Conservation (phyloP, 2,888 invertebrate species). For the Agrochola circellaris region DNA sequence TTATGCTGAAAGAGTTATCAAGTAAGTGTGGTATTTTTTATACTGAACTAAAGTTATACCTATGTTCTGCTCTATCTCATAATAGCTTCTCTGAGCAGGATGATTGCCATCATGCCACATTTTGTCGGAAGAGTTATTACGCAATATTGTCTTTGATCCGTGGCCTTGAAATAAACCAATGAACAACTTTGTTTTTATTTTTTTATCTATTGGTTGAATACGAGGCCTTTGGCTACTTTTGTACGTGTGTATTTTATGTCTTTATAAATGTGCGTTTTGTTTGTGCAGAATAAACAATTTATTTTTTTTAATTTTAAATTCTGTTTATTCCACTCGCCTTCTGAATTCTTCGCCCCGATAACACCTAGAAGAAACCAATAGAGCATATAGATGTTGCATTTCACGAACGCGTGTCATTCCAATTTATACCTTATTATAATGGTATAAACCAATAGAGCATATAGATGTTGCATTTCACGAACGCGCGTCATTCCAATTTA, state of each 20-base stretch:
- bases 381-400: not conserved
- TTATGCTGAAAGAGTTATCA: conserved; percentile 95
- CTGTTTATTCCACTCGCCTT: not conserved
- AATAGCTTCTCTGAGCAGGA: not conserved
- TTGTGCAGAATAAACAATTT: no score
- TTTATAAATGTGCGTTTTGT: no score
- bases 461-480: not conserved
- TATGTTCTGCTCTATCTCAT: not conserved
- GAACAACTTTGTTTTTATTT: no score
- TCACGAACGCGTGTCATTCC: not conserved
- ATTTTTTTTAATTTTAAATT: no score
- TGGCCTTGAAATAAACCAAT: no score
- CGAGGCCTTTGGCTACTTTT: no score
- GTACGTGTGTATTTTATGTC: no score
- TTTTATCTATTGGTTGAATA: no score
- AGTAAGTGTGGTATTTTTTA: conserved; percentile 75
- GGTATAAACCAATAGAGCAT: no score
- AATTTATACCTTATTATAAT: conserved; percentile 5
- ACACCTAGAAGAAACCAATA: not conserved
- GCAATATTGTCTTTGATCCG: no score
- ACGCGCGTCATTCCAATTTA: not conserved
- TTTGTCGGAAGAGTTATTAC: no score
- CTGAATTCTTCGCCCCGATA: not conserved
- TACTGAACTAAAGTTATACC: not conserved
- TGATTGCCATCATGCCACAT: no score